phyloP scores from a whole-genome alignment of 2,113 vertebrate genomes.

The Ifrita kowaldi region DNA sequence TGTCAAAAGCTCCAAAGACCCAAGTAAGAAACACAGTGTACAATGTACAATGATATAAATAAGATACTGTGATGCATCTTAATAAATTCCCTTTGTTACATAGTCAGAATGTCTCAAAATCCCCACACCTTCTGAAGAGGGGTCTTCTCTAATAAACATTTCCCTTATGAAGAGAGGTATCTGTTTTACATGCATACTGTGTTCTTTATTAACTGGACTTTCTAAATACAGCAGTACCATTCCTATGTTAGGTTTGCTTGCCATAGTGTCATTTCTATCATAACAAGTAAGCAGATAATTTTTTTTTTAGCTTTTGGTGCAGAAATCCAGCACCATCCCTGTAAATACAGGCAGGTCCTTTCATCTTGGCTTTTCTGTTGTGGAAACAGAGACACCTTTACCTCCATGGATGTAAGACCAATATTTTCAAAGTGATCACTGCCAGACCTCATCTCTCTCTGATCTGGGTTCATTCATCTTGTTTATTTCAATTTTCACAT shows the following conservation, averaged over 20 bases:
- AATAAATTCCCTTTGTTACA: background rate
- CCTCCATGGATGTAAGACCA: background rate
- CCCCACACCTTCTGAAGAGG: background rate
- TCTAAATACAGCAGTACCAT: background rate
- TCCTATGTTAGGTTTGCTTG: background rate
- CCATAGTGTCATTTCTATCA: background rate
- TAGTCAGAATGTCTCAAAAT: background rate
- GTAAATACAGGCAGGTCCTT: background rate
- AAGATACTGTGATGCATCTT: background rate
- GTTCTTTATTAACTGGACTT: background rate
- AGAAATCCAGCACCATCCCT: background rate
- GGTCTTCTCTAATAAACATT: background rate
- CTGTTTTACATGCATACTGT: background rate
- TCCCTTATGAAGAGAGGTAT: background rate
- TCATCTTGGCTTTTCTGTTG: background rate
- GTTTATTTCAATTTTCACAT: background rate
- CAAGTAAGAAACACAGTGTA: background rate
- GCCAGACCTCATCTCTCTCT: background rate
- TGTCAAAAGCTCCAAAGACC: slow-evolving; percentile 17
- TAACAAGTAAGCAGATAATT: background rate
- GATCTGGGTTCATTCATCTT: background rate
- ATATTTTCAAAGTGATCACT: background rate
- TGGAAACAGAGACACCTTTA: background rate
- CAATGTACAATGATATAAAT: background rate
- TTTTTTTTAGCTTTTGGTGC: background rate